Conservation (phyloP, 2,797 vertebrate genomes). For the Darevskia nairensis region DNA sequence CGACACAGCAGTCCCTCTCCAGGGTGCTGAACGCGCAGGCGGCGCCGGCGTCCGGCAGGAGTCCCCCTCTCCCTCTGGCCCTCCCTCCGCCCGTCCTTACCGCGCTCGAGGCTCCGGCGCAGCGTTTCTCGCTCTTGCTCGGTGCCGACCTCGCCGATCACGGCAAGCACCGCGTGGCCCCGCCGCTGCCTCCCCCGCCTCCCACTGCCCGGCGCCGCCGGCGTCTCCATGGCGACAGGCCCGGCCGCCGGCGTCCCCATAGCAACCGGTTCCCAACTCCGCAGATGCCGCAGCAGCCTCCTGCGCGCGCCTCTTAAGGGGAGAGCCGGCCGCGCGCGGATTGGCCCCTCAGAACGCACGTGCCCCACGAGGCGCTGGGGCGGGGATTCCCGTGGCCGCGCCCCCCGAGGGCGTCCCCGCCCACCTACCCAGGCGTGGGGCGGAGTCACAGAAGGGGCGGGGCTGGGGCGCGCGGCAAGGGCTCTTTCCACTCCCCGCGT, state of each 20-base stretch:
- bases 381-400: neutral
- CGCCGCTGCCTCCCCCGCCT: conserved; percentile 68
- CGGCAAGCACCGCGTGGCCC: neutral
- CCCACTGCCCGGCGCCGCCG: conserved; percentile 73
- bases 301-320: conserved; percentile 74
- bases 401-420: neutral
- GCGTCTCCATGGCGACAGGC: conserved; percentile 89
- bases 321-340: conserved; percentile 62
- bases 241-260: conserved; percentile 86
- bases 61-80: neutral
- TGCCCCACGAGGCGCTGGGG: neutral
- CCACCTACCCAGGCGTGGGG: too few relatives aligned
- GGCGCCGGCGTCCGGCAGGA: too few relatives aligned
- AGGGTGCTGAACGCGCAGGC: neutral
- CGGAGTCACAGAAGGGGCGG: too few relatives aligned
- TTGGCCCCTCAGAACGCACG: conserved; percentile 74
- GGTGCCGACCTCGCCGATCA: conserved; percentile 21
- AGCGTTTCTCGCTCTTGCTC: conserved; percentile 18
- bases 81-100: neutral
- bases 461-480: too few relatives aligned
- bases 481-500: too few relatives aligned
- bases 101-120: conserved; percentile 43
- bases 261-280: conserved; percentile 79
- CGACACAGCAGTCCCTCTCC: neutral
- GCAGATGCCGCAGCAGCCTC: conserved; percentile 54